Evolutionary conservation across 2,888 invertebrate genomes (phyloP).

Genomic region (Adelognathus sp.): DNA sequence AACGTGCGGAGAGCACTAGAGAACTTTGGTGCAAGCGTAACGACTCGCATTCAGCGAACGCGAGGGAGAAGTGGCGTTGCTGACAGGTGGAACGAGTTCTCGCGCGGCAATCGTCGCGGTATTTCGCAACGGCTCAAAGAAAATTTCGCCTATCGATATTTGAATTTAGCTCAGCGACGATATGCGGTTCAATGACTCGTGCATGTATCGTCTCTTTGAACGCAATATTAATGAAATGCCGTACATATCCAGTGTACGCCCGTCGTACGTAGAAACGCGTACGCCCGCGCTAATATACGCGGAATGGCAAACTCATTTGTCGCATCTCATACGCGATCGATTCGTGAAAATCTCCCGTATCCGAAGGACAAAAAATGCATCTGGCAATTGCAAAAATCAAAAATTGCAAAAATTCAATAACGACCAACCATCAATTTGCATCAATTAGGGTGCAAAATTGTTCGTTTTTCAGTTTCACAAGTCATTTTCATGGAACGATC

Average conservation of each 20-base stretch:
- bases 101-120: slow-evolving; percentile 64
- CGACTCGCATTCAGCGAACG: slow-evolving; percentile 71
- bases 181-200: slow-evolving; percentile 4
- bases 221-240: neutral
- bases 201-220: neutral
- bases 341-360: neutral
- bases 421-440: too few relatives aligned
- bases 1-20: slow-evolving; percentile 28
- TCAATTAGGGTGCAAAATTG: too few relatives aligned
- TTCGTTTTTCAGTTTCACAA: too few relatives aligned
- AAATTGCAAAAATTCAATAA: too few relatives aligned
- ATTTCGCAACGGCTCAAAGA: slow-evolving; percentile 65
- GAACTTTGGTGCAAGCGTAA: slow-evolving; percentile 62
- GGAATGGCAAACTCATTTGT: neutral
- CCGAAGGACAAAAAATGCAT: neutral
- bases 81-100: slow-evolving; percentile 58
- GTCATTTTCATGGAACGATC: too few relatives aligned
- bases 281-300: neutral
- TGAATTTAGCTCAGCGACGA: slow-evolving; percentile 60
- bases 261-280: neutral
- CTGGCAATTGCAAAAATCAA: too few relatives aligned
- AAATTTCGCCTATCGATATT: slow-evolving; percentile 69
- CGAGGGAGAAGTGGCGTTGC: slow-evolving; percentile 15
- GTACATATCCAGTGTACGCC: neutral
- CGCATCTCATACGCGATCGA: neutral